Evolutionary conservation across 1,140 invertebrate species (phyloP), one percentile per base, ranked within the genome.

Genomic region (Spodoptera frugiperda): DNA sequence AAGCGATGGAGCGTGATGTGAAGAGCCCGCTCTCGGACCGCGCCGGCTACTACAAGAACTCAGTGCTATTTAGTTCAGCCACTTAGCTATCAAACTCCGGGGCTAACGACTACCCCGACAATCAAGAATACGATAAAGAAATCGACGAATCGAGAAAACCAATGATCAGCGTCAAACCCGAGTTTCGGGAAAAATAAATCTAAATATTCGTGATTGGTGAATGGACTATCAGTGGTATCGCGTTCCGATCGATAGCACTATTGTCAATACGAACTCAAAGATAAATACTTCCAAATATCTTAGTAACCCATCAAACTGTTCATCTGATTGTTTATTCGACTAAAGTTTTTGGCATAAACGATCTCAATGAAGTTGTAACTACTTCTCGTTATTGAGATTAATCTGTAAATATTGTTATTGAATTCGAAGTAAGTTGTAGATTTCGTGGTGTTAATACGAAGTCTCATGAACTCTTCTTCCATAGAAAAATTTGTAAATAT

Each of bases 1-100:
- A 97, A 79, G 95, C 96, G 53, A 94, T 96, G 83, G 97, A 98
- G 87, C 95, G 97, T 80, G 97, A 98, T 87, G 97, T 97, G 48
- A 98, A 98, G 93, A 97, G 97, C 87, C 97, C 97, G 33, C 95
- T 98, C 79, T 97, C 97, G 90, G 97, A 98, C 85, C 95, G 96
- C 84, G 95, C 96, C 79, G 95, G 95, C 82, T 97, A 97, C 93
- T 98, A 97, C 95, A 97, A 98, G 92, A 97, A 97, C 91, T 97
- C 97, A 12, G 97, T 97, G 77, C 95, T 98, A 61, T 98, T 97
- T 89, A 97, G 96, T 79, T 97, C 96, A 84, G 97, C 97, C 86
- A 98, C 97, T 95, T 98, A 97, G 96, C 96, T 94, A 83, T 72
- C 87, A 80, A 85, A 82, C 82, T 49, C 81, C 86, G 91, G 89